These are phyloP conservation scores for Melipona beecheii DNA, from an alignment of 2,888 invertebrate genomes.

Conservation along the genomic window DNA sequence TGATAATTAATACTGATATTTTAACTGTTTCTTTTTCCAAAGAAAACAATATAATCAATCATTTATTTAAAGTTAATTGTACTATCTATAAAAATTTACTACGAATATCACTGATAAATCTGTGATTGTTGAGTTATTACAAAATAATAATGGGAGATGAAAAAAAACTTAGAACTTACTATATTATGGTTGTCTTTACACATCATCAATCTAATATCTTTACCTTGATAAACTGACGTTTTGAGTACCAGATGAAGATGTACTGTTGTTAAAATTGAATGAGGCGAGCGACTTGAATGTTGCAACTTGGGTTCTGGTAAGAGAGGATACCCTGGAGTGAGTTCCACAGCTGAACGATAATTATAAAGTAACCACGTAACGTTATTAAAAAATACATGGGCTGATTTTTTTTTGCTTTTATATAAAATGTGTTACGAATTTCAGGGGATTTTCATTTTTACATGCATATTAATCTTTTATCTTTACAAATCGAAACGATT, in stretches of 20 bases:
- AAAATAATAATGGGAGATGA: background rate
- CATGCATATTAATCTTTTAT: constrained; percentile 35
- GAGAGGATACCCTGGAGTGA: constrained; percentile 86
- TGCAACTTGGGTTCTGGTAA: constrained; percentile 86
- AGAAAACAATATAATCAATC: background rate
- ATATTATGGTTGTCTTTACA: constrained; percentile 7
- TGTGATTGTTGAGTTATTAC: background rate
- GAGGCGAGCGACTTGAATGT: constrained; percentile 85
- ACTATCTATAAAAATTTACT: background rate
- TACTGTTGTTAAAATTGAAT: constrained; percentile 85
- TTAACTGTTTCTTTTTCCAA: background rate
- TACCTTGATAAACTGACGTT: constrained; percentile 79
- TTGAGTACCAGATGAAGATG: constrained; percentile 78
- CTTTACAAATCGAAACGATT: constrained; percentile 17
- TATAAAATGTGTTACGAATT: background rate
- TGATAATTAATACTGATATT: background rate
- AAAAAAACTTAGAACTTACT: constrained; percentile 2
- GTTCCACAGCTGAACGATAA: constrained; percentile 83
- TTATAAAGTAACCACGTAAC: constrained; percentile 62
- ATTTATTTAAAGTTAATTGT: background rate
- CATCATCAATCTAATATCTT: constrained; percentile 49
- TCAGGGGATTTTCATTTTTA: constrained; percentile 6
- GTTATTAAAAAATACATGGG: constrained; percentile 12
- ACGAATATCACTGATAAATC: background rate
- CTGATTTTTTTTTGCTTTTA: constrained; percentile 2